Base-by-base conservation (phyloP, 2,797 vertebrate species). In the Sebastes glaucus region DNA sequence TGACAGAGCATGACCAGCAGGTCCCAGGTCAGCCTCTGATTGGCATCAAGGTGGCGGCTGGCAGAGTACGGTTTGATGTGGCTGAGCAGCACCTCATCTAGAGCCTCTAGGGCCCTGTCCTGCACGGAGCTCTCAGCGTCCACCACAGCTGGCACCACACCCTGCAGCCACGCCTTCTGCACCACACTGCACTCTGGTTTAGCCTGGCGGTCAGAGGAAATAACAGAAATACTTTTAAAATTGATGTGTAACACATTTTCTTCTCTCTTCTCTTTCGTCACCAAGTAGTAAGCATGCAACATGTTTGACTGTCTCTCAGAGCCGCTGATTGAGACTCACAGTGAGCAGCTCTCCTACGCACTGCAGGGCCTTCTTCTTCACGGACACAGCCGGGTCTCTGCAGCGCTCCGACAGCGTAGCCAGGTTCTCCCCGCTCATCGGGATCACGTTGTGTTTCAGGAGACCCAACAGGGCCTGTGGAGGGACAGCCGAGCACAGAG, bases 331-430 rank as follows among this genome's bases (percentile, higher is more conserved):
- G 14, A 46, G 4, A 87, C 97, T 97, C 86, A 99, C 99, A 93
- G 78, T 4, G 0, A 99, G 96, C 32, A 99, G 96, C 13, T 99
- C 97, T 0, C 96, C 97, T 7, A 99, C 52, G 57, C 96, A 97
- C 35, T 96, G 97, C 64, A 99, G 74, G 2, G 98, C 96, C 84
- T 99, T 98, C 81, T 98, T 99, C 84, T 96, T 95, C 62, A 99
- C 98, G 0, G 98, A 99, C 6, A 98, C 84, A 0, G 97, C 96
- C 0, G 97, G 95, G 87, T 99, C 99, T 42, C 98, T 96, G 88
- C 97, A 97, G 2, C 96, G 97, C 10, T 98, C 97, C 0, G 93
- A 96, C 42, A 99, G 92, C 0, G 92, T 61, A 0, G 78, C 55
- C 78, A 99, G 78, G 74, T 97, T 97, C 71, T 97, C 96, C 2